These are phyloP conservation scores for Erethizon dorsatum DNA, from an alignment of 2,797 vertebrate genomes.

Conservation along the genomic window DNA sequence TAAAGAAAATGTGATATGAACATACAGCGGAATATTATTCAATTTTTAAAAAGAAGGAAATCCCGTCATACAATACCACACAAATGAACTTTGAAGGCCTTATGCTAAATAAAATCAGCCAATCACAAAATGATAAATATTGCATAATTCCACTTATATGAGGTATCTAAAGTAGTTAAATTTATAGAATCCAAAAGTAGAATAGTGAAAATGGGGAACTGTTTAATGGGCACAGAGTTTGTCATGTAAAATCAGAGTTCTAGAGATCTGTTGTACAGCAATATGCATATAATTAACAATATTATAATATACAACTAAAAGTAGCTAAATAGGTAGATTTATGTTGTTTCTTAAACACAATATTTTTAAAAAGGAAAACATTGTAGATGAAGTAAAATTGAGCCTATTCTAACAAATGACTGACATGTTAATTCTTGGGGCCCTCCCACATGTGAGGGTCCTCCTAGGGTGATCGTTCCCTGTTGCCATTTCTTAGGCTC, in stretches of 20 bases:
- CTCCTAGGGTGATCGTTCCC: background rate
- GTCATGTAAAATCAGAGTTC: background rate
- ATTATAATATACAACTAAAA: background rate
- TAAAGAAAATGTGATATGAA: background rate
- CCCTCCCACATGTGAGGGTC: background rate
- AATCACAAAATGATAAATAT: background rate
- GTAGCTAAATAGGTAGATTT: background rate
- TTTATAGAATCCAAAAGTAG: background rate
- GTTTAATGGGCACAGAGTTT: background rate
- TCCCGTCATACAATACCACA: background rate
- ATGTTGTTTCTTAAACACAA: background rate
- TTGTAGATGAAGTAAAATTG: background rate
- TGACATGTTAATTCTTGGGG: background rate
- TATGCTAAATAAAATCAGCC: background rate
- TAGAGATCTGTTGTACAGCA: background rate
- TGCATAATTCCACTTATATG: background rate
- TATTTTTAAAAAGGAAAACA: background rate
- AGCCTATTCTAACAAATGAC: background rate
- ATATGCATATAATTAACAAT: background rate
- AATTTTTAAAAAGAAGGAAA: background rate
- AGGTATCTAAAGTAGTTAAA: background rate
- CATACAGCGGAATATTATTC: background rate
- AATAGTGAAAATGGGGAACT: background rate
- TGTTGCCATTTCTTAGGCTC: rapidly evolving
- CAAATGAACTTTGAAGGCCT: background rate